Percentiles rank a stretch among this genome's conserved stretches.
phyloP scores from a whole-genome alignment of 2,113 vertebrate species.

The Barnardius zonarius region DNA sequence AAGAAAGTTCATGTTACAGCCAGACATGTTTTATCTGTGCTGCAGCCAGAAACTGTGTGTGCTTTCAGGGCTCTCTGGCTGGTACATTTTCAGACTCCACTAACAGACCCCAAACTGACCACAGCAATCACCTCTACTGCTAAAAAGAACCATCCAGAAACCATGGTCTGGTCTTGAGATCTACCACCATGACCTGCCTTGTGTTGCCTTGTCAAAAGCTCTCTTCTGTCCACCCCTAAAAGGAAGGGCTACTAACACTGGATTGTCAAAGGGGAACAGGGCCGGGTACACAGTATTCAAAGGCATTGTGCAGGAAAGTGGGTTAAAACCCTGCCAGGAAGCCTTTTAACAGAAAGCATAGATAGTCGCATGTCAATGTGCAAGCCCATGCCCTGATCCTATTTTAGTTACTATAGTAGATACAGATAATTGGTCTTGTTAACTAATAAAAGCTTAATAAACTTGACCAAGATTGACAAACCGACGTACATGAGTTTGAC shows the following conservation, averaged over 20 bases:
- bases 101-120: not conserved
- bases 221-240: not conserved
- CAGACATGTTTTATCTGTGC: conserved; percentile 13
- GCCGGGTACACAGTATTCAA: not conserved
- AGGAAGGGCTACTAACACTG: not conserved
- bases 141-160: not conserved
- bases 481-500: not conserved
- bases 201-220: not conserved
- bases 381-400: not conserved
- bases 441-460: not conserved
- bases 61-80: not conserved
- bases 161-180: not conserved
- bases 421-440: not conserved
- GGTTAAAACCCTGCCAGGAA: not conserved
- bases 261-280: not conserved
- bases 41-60: conserved; percentile 13
- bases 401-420: not conserved
- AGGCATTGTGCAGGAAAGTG: fast-evolving
- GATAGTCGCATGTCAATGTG: not conserved
- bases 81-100: not conserved
- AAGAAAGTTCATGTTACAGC: not conserved
- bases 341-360: not conserved
- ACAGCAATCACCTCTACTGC: not conserved
- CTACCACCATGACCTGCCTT: not conserved
- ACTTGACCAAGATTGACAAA: not conserved